Base-by-base conservation (phyloP, 2,113 vertebrate species). In the Pelecanoides urinatrix region DNA sequence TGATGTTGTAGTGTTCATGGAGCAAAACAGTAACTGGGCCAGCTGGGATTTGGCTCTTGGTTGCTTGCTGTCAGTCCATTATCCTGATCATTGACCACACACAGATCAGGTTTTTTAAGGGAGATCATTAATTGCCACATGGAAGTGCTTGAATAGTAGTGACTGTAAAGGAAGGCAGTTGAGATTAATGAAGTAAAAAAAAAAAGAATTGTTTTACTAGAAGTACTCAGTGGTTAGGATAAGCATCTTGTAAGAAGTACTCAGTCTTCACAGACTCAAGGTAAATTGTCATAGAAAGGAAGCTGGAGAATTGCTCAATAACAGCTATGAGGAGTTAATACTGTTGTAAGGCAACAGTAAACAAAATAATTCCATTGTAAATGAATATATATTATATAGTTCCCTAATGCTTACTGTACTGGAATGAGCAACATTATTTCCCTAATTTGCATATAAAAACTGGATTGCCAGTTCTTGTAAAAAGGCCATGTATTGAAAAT, bases 31-130 rank as follows among this genome's bases (percentile, higher is more conserved):
- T 77, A 83, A 58, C 27, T 13, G 22, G 13, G 10, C 20, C 47
- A 71, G 8, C 32, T 80, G 34, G 19, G 15, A 66, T 70, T 50
- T 78, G 36, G 4, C 9, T 79, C 34, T 58, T 56, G 13, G 5
- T 63, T 65, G 27, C 23, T 83, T 90, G 38, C 38, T 84, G 5
- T 63, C 34, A 61, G 8, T 68, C 20, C 15, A 4, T 82, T 87
- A 11, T 71, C 34, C n/a, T 67, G 12, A 30, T 66, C 3, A 21
- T 2, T 78, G 47, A 49, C 27, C 3, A 19, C 0, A 1, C 16
- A 52, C 4, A 65, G 34, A 76, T 76, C 1, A 21, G 2, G 2
- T 78, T 53, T 86, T 90, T 77, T 58, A 59, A 40, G 25, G 21
- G 67, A 44, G 23, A 49, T 30, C 4, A 2, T 68, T 79, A 68